Evolutionary conservation across 2,888 invertebrate species (phyloP).

Genomic region (Clitarchus hookeri): DNA sequence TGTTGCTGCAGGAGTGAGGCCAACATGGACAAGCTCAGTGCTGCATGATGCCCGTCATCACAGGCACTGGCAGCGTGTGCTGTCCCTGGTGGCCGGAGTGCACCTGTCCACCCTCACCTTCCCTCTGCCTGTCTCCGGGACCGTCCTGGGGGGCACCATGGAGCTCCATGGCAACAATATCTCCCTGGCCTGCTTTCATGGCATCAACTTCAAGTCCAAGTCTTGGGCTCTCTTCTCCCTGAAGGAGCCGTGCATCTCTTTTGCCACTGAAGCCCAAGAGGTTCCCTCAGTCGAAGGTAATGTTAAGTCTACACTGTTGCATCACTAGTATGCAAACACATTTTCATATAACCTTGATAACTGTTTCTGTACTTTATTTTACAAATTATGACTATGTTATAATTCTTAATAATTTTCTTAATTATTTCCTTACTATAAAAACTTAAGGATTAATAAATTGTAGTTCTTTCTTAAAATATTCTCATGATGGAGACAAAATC

Average conservation of each 20-base stretch:
- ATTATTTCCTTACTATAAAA: too few species aligned
- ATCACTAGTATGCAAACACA: too few species aligned
- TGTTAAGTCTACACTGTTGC: neutral
- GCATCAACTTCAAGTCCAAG: constrained; percentile 94
- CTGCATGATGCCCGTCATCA: constrained; percentile 76
- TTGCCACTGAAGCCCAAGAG: constrained; percentile 92
- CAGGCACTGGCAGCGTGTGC: constrained; percentile 92
- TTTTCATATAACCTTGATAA: too few species aligned
- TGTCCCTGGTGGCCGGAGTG: constrained; percentile 79
- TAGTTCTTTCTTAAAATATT: too few species aligned
- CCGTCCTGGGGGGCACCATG: constrained; percentile 86
- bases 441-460: too few species aligned
- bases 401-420: too few species aligned
- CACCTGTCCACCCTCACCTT: constrained; percentile 74
- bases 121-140: constrained; percentile 71
- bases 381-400: too few species aligned
- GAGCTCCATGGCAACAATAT: constrained; percentile 82
- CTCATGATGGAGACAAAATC: too few species aligned
- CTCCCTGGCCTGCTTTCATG: constrained; percentile 95
- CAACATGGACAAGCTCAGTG: constrained; percentile 45
- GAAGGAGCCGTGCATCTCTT: constrained; percentile 89
- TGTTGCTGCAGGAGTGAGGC: neutral
- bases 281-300: constrained; percentile 70
- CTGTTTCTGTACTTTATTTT: too few species aligned
- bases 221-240: constrained; percentile 96